Percentiles rank a stretch among this genome's conserved stretches.
phyloP scores from a whole-genome alignment of 2,113 vertebrate genomes.

The Pluvianellus socialis region DNA sequence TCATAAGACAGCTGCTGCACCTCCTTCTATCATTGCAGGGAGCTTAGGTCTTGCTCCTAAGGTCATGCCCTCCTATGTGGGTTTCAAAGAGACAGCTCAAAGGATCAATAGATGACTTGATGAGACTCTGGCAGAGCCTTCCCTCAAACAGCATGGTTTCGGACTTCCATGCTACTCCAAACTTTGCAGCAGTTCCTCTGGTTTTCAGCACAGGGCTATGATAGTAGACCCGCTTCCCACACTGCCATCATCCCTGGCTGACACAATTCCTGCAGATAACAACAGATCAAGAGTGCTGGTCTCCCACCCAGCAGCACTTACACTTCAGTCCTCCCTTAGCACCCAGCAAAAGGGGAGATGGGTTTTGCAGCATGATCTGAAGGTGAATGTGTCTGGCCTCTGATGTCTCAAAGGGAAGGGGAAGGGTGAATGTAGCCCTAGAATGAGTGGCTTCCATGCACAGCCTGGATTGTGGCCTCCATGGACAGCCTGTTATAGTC shows the following conservation, averaged over 20 bases:
- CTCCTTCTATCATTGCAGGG: not conserved
- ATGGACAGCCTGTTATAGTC: not conserved
- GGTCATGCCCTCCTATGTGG: not conserved
- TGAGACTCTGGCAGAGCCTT: not conserved
- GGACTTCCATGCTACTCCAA: not conserved
- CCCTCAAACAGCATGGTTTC: not conserved
- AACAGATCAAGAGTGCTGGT: not conserved
- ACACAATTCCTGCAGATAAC: not conserved
- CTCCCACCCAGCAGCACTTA: not conserved
- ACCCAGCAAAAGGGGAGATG: not conserved
- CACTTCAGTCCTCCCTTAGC: not conserved
- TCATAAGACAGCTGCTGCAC: not conserved
- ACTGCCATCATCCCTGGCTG: not conserved
- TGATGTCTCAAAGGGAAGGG: not conserved
- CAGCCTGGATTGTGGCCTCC: not conserved
- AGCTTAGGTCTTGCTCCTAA: not conserved
- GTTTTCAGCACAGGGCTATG: not conserved
- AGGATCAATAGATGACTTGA: not conserved
- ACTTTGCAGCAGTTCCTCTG: not conserved
- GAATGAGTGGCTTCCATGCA: not conserved
- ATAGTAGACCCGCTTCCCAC: not conserved
- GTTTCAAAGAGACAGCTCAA: not conserved
- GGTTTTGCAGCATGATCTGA: not conserved
- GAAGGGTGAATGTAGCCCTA: not conserved
- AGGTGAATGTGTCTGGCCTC: not conserved